phyloP scores from a whole-genome alignment of 1,140 invertebrate genomes.

The Ruditapes philippinarum region DNA sequence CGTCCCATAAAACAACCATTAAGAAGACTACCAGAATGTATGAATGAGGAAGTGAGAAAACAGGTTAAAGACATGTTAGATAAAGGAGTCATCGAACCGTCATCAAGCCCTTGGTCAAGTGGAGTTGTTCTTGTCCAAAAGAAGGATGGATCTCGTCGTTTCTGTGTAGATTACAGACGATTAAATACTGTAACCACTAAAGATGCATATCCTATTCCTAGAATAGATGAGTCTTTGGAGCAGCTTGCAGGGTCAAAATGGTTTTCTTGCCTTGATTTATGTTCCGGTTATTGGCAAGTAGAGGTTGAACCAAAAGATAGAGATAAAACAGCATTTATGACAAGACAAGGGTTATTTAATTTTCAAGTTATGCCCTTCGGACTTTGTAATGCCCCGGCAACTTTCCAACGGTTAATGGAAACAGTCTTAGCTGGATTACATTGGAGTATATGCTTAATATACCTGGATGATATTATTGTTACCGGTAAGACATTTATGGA shows the following conservation, averaged over 20 bases:
- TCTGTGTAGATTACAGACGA: slow-evolving; percentile 24
- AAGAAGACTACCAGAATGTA: background rate
- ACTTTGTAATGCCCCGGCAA: slow-evolving; percentile 52
- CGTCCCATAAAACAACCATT: slow-evolving; percentile 16
- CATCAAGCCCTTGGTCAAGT: slow-evolving; percentile 6
- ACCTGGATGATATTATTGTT: slow-evolving; percentile 3
- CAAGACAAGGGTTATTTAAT: slow-evolving; percentile 25
- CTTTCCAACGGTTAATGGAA: slow-evolving; percentile 33
- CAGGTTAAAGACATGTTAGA: background rate
- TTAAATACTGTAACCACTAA: background rate
- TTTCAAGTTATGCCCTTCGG: slow-evolving; percentile 51
- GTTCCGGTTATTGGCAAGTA: slow-evolving; percentile 48
- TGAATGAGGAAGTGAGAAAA: background rate
- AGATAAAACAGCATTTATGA: slow-evolving; percentile 15
- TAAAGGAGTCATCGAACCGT: background rate
- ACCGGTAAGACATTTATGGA: background rate
- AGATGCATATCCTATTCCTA: background rate
- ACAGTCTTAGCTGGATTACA: slow-evolving; percentile 3
- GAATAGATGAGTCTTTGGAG: slow-evolving; percentile 41
- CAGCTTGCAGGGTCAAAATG: background rate
- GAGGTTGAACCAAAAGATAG: background rate
- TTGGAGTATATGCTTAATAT: slow-evolving; percentile 25
- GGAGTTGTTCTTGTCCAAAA: slow-evolving; percentile 7
- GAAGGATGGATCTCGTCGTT: slow-evolving; percentile 6
- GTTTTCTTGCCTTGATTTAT: slow-evolving; percentile 22